phyloP scores from a whole-genome alignment of 2,888 invertebrate genomes.

The Embidobia sp. region DNA sequence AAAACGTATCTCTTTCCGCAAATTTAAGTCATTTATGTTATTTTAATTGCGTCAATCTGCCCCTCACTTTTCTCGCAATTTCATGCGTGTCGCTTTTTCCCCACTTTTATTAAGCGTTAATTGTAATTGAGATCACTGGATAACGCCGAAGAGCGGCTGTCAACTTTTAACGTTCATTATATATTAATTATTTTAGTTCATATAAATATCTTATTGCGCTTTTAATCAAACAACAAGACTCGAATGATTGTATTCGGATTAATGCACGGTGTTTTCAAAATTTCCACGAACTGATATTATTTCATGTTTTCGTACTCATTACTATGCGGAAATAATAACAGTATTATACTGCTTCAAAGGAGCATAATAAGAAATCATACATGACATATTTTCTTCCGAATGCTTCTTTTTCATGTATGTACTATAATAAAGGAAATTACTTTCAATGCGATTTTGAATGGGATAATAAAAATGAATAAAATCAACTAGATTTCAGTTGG shows the following conservation, averaged over 20 bases:
- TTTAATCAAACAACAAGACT: too few relatives aligned
- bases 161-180: too few relatives aligned
- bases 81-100: neutral
- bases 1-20: constrained; percentile 40
- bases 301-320: constrained; percentile 1
- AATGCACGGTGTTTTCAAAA: neutral
- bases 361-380: neutral
- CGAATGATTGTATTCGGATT: neutral
- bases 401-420: neutral
- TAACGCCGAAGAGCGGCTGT: too few relatives aligned
- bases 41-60: constrained; percentile 48
- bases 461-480: too few relatives aligned
- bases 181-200: too few relatives aligned
- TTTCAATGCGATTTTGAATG: neutral
- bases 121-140: neutral
- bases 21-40: constrained; percentile 45
- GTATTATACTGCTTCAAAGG: neutral
- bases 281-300: neutral
- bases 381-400: neutral
- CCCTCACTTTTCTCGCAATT: too few relatives aligned
- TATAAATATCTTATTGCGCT: too few relatives aligned
- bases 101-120: neutral
- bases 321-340: constrained; percentile 6
- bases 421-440: neutral
- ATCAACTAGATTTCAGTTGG: too few relatives aligned